A percentile compares a stretch with the other conserved stretches of the same genome.
Evolutionary conservation across 2,797 vertebrate genomes (phyloP).

Genomic region (Brachymystax lenok): DNA sequence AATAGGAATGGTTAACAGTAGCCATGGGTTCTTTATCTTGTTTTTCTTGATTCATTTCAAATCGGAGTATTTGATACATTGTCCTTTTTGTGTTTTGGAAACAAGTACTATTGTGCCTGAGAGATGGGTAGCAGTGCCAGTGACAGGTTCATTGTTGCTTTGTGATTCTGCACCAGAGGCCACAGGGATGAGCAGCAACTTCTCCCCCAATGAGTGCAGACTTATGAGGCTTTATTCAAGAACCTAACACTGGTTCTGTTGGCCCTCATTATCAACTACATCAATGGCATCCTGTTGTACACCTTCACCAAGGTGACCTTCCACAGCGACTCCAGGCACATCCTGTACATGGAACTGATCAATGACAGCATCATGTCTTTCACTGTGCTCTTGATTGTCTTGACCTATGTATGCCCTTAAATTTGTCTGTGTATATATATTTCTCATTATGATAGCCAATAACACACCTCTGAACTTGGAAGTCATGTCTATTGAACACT

Average conservation of each 20-base stretch:
- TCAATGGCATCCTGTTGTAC: slow-evolving; percentile 26
- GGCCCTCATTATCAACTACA: slow-evolving; percentile 13
- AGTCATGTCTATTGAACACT: slow-evolving; percentile 31
- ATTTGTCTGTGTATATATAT: slow-evolving; percentile 21
- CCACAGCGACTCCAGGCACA: slow-evolving; percentile 19
- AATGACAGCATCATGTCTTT: slow-evolving; percentile 24
- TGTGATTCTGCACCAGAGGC: background rate
- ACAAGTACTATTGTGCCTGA: background rate
- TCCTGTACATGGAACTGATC: slow-evolving; percentile 27
- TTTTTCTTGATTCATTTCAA: background rate
- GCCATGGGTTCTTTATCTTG: background rate
- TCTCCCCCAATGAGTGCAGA: background rate
- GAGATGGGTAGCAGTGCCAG: background rate
- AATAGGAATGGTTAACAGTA: background rate
- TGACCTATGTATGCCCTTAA: background rate
- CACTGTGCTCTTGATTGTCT: slow-evolving; percentile 1
- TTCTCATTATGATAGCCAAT: background rate
- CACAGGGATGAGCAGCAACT: background rate
- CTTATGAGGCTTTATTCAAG: slow-evolving; percentile 5
- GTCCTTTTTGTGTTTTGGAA: background rate
- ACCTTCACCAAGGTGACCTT: slow-evolving; percentile 23
- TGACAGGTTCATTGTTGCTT: slow-evolving; percentile 1
- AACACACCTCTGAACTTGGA: slow-evolving; percentile 31
- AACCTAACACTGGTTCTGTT: slow-evolving; percentile 10
- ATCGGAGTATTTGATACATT: background rate